phyloP scores from a whole-genome alignment of 2,797 vertebrate genomes.

The Phoxinus dragarum region DNA sequence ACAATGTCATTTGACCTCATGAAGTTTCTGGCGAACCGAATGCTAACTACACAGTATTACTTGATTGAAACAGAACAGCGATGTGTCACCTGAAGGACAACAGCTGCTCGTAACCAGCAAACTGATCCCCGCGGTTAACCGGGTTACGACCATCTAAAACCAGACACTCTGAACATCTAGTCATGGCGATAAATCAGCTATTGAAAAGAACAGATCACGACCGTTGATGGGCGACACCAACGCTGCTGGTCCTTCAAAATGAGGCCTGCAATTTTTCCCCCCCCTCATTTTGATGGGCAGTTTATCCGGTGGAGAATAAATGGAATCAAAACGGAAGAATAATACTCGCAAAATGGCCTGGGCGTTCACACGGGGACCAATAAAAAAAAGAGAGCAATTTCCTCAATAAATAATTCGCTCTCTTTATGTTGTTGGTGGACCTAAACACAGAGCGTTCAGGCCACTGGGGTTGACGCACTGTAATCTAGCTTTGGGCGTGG shows the following conservation, averaged over 20 bases:
- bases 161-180: constrained; percentile 70
- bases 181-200: constrained; percentile 71
- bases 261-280: constrained; percentile 38
- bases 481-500: constrained; percentile 82
- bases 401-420: constrained; percentile 72
- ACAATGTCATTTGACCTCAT: constrained; percentile 46
- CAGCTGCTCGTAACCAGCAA: constrained; percentile 71
- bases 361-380: constrained; percentile 74
- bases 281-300: constrained; percentile 59
- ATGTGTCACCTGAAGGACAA: constrained; percentile 78
- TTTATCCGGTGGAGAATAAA: constrained; percentile 61
- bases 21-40: constrained; percentile 43
- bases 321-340: constrained; percentile 66
- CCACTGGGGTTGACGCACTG: constrained; percentile 73
- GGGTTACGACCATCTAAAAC: constrained; percentile 74
- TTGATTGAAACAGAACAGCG: constrained; percentile 61
- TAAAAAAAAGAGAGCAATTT: constrained; percentile 76
- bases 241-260: constrained; percentile 45
- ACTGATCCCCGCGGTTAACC: constrained; percentile 73
- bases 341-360: constrained; percentile 65
- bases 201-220: constrained; percentile 52
- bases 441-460: constrained; percentile 70
- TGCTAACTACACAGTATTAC: constrained; percentile 40
- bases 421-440: constrained; percentile 68
- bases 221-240: constrained; percentile 46